A percentile compares a stretch with the other conserved stretches of the same genome.
phyloP scores from a whole-genome alignment of 1,140 invertebrate genomes.

The Gryllus bimaculatus region DNA sequence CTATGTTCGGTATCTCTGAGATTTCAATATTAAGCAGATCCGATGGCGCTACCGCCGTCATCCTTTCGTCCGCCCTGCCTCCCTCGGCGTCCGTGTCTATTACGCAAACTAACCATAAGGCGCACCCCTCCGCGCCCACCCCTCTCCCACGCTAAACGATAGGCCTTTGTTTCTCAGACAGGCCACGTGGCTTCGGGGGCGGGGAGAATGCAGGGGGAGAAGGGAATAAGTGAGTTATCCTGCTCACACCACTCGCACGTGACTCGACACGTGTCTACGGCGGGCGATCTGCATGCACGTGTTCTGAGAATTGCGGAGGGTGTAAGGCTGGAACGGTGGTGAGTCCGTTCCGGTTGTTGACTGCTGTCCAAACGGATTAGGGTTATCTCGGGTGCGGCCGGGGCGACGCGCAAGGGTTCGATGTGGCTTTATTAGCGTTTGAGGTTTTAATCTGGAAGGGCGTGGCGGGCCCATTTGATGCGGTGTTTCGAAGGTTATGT shows the following conservation, averaged over 20 bases:
- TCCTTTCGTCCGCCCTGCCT: not conserved
- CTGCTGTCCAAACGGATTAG: not conserved
- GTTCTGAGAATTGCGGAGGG: not conserved
- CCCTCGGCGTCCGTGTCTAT: not conserved
- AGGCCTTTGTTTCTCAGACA: not conserved
- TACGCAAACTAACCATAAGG: conserved; percentile 1
- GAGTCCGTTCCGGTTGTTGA: not conserved
- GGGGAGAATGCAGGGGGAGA: too few relatives aligned
- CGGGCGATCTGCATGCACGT: not conserved
- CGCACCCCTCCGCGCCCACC: not conserved
- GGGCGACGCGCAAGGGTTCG: not conserved
- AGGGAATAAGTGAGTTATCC: too few relatives aligned
- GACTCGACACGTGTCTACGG: not conserved
- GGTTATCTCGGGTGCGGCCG: not conserved
- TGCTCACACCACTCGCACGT: too few relatives aligned
- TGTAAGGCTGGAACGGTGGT: not conserved
- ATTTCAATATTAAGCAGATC: too few relatives aligned
- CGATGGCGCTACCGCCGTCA: too few relatives aligned
- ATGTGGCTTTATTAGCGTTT: conserved; percentile 1
- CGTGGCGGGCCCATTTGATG: too few relatives aligned
- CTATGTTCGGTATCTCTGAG: too few relatives aligned
- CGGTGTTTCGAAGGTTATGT: too few relatives aligned
- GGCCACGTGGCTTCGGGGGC: not conserved
- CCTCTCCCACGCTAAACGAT: not conserved
- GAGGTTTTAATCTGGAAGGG: not conserved